phyloP scores from a whole-genome alignment of 2,113 vertebrate species.

The Prolemur simus region DNA sequence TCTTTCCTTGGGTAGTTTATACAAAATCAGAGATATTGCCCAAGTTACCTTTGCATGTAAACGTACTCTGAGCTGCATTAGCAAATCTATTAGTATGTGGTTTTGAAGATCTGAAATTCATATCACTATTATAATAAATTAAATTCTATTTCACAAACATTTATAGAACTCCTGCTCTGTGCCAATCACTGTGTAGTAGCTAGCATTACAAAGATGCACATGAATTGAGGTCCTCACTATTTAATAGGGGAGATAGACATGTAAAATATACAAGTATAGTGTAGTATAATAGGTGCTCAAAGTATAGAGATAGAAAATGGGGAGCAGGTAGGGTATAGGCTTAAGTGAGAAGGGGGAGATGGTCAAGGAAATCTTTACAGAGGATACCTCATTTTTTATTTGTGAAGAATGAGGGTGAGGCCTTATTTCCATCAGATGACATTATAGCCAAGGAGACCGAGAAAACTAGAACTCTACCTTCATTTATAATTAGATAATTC shows the following conservation, averaged over 20 bases:
- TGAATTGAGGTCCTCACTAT: not conserved
- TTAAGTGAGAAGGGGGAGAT: not conserved
- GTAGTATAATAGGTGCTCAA: not conserved
- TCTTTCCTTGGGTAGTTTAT: not conserved
- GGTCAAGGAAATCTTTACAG: not conserved
- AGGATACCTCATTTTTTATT: not conserved
- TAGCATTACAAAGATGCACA: not conserved
- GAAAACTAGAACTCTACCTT: slow-evolving; percentile 17
- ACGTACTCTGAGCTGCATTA: not conserved
- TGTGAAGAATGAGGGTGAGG: not conserved
- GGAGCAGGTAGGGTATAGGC: not conserved
- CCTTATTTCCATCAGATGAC: not conserved
- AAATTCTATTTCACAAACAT: not conserved
- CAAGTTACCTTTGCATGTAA: not conserved
- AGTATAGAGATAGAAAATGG: not conserved
- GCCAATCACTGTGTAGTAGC: not conserved
- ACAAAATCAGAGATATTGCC: not conserved
- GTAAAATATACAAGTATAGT: not conserved
- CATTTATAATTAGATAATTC: not conserved
- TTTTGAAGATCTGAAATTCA: not conserved
- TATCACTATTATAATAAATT: not conserved
- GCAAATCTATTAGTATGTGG: not conserved
- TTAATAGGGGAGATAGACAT: not conserved
- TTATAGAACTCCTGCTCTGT: not conserved
- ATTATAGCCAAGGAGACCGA: not conserved